Evolutionary conservation across 2,888 invertebrate genomes (phyloP).

Genomic region (Hydraecia micacea): DNA sequence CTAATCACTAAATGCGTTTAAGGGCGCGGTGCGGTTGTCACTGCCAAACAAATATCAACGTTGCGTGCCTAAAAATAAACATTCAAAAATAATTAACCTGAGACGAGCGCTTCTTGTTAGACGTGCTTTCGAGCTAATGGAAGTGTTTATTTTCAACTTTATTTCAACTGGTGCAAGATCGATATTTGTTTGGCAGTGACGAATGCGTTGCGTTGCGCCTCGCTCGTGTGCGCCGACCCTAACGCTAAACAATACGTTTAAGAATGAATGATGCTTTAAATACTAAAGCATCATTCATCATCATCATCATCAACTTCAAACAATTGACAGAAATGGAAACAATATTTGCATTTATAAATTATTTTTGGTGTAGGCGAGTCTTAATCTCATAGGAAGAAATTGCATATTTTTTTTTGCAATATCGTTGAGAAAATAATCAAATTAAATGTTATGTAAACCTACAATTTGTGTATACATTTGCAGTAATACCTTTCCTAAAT

Average conservation of each 20-base stretch:
- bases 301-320: too few relatives aligned
- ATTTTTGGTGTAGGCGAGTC: not conserved
- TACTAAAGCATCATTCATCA: not conserved
- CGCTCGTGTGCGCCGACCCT: not conserved
- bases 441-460: not conserved
- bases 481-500: not conserved
- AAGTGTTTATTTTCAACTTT: not conserved
- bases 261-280: too few relatives aligned
- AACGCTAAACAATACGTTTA: not conserved
- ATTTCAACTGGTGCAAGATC: not conserved
- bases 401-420: not conserved
- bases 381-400: not conserved
- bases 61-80: not conserved
- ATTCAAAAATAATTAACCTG: not conserved
- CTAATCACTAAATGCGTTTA: not conserved
- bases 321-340: not conserved
- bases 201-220: not conserved
- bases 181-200: not conserved
- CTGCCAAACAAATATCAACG: not conserved
- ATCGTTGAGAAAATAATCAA: not conserved
- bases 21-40: not conserved
- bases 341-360: not conserved
- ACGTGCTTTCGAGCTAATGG: not conserved
- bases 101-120: not conserved
- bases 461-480: not conserved